Evolutionary conservation across 2,888 invertebrate genomes (phyloP).

Genomic region (Lepas anatifera): DNA sequence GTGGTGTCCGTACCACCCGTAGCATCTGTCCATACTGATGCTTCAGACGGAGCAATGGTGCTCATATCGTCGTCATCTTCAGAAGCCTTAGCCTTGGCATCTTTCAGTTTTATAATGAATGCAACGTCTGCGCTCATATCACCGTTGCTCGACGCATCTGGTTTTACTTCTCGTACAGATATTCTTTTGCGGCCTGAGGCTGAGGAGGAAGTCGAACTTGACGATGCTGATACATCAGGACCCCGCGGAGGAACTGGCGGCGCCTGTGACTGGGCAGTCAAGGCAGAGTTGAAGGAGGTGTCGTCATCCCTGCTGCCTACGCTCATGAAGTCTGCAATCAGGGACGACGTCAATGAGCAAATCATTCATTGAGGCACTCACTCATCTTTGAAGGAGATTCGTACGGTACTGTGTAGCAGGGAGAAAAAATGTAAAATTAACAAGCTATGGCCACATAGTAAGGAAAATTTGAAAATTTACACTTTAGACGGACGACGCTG

Average conservation of each 20-base stretch:
- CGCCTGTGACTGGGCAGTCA: conserved; percentile 13
- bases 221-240: background rate
- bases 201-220: background rate
- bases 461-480: no score
- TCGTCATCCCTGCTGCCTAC: background rate
- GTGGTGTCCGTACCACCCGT: conserved; percentile 64
- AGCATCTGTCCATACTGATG: conserved; percentile 54
- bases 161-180: background rate
- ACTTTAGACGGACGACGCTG: no score
- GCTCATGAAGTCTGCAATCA: background rate
- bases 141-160: background rate
- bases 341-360: no score
- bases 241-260: background rate
- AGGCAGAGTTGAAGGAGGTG: background rate
- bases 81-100: conserved; percentile 17
- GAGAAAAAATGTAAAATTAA: no score
- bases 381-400: no score
- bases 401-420: no score
- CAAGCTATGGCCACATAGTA: no score
- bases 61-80: conserved; percentile 23
- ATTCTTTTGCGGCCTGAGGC: background rate
- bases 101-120: conserved; percentile 18
- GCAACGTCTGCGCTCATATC: conserved; percentile 19
- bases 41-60: conserved; percentile 19
- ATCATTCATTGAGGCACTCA: no score